These are phyloP conservation scores for Myioborus miniatus DNA, from an alignment of 2,797 vertebrate species.

Conservation along the genomic window DNA sequence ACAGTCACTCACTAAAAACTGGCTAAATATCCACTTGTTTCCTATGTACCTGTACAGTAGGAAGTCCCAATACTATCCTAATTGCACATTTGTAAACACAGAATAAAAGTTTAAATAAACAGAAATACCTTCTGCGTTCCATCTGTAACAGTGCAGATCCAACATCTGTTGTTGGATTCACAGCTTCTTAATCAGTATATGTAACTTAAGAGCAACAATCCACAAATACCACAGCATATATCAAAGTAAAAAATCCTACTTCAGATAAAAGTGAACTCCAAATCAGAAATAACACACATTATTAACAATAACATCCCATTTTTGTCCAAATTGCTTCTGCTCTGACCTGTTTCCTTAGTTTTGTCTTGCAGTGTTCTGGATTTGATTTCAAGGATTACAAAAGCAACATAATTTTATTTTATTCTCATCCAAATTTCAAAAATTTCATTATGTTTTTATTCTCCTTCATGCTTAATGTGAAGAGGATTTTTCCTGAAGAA, in stretches of 20 bases:
- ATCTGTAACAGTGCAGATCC: neutral
- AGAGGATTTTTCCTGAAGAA: neutral
- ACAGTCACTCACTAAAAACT: neutral
- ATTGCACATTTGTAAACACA: neutral
- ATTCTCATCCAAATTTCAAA: neutral
- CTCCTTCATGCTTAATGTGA: neutral
- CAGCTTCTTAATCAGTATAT: neutral
- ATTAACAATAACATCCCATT: neutral
- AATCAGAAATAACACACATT: neutral
- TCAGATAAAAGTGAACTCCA: neutral
- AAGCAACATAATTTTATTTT: neutral
- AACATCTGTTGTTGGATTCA: neutral
- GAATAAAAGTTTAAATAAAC: neutral
- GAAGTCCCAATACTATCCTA: neutral
- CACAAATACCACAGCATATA: neutral
- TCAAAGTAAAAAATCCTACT: neutral
- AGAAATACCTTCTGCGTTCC: neutral
- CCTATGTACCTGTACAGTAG: neutral
- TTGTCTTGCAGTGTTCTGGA: neutral
- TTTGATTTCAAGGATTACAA: neutral
- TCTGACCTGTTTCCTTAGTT: neutral
- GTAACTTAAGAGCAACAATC: neutral
- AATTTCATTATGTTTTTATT: neutral
- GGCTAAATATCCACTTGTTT: neutral
- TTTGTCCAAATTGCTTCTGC: neutral